Conservation (phyloP, 2,113 vertebrate genomes). For the Perca fluviatilis region DNA sequence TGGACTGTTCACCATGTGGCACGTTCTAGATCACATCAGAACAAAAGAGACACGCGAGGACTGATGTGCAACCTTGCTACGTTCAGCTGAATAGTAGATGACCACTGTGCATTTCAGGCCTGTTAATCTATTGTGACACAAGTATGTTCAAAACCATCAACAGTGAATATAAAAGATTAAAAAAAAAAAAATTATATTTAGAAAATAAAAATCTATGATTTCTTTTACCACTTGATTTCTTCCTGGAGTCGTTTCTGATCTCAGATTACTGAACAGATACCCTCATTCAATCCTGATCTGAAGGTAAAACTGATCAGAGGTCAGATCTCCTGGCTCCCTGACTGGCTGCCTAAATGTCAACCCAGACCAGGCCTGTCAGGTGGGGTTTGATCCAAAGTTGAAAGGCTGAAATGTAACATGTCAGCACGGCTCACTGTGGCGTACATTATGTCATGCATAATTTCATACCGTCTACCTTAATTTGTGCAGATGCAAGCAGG, state of each 20-base stretch:
- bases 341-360: constrained; percentile 32
- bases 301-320: constrained; percentile 35
- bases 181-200: no score
- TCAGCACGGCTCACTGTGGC: constrained; percentile 29
- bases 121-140: not conserved
- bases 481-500: constrained; percentile 21
- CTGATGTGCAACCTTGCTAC: constrained; percentile 18
- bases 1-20: constrained; percentile 9
- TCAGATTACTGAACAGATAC: not conserved
- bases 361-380: constrained; percentile 44
- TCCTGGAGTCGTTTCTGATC: not conserved
- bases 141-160: not conserved
- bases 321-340: constrained; percentile 11
- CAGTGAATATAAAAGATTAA: not conserved
- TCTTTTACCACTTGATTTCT: not conserved
- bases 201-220: not conserved
- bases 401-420: constrained; percentile 60
- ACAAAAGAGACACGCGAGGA: constrained; percentile 55
- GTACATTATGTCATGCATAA: constrained; percentile 50
- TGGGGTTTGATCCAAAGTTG: constrained; percentile 25
- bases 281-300: constrained; percentile 13
- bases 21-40: constrained; percentile 47
- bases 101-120: not conserved
- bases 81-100: constrained; percentile 19
- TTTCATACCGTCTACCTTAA: constrained; percentile 32